Base-by-base conservation (phyloP, 2,113 vertebrate species). In the Bos taurus region DNA sequence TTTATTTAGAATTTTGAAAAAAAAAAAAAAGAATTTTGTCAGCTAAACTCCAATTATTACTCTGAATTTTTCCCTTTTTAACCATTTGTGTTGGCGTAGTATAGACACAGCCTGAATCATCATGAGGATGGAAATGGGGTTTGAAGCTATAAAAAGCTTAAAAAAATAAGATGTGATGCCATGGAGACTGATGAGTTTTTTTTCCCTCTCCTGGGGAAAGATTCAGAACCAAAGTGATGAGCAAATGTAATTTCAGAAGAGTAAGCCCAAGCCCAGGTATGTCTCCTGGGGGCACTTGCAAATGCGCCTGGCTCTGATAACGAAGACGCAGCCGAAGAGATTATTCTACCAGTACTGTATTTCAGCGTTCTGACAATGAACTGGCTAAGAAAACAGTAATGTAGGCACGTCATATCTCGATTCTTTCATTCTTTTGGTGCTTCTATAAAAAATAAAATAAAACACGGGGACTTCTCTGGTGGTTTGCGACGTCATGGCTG, bases 41-140 rank as follows among this genome's bases (percentile, higher is more conserved):
- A 87, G 85, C 78, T 92, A 62, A 97, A 59, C 30, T 5, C 48
- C 56, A 84, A 74, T 97, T 62, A 91, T 97, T 94, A 54, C 43
- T 52, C 33, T 80, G 81, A 95, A 46, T 62, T 88, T 96, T 85
- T 80, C 57, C 71, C 46, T 46, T 91, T 97, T 91, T 80, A 96
- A 96, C 80, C 43, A 95, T 81, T 96, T 96, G 95, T 95, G 71
- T 97, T 98, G 95, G 94, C 46, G 7, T 97, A 80, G 86, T 97
- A 92, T 96, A 97, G 94, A 96, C 90, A 97, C n/a, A 97, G 83
- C 26, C 94, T 94, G 91, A 97, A 97, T 98, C 96, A 93, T 50
- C 93, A 21, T 94, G 89, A 95, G 59, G 59, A 54, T 96, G 78
- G 64, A 97, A 92, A 95, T 81, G 96, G 91, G 71, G 36, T 89